These are phyloP conservation scores for Chaetodon trifascialis DNA, from an alignment of 2,113 vertebrate genomes.

Conservation along the genomic window DNA sequence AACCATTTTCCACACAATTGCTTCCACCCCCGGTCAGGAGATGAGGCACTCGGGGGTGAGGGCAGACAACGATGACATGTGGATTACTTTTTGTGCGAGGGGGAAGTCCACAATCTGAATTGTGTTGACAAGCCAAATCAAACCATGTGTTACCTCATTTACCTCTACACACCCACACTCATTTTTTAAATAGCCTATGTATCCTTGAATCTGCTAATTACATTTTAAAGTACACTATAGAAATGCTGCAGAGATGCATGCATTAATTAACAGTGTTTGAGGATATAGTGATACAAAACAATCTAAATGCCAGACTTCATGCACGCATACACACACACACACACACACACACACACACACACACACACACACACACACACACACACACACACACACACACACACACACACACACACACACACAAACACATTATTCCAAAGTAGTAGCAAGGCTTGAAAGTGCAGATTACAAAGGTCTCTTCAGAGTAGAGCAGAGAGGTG, in stretches of 20 bases:
- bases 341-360: constrained; percentile 9
- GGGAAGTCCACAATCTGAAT: too few species aligned
- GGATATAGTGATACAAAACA: background rate
- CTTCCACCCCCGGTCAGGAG: constrained; percentile 57
- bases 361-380: background rate
- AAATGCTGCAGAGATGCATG: background rate
- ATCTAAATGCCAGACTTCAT: background rate
- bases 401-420: background rate
- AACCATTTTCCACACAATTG: constrained; percentile 78
- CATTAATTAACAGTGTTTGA: background rate
- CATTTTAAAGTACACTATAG: background rate
- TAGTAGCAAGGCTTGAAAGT: constrained; percentile 41
- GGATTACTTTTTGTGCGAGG: constrained; percentile 24
- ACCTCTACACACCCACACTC: background rate
- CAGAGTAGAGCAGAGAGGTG: constrained; percentile 47
- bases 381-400: constrained; percentile 1
- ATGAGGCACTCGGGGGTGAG: constrained; percentile 12
- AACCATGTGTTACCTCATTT: too few species aligned
- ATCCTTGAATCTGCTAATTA: constrained; percentile 6
- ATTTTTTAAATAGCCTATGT: background rate
- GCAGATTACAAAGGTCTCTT: constrained; percentile 61
- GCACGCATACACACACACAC: background rate
- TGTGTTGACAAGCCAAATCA: background rate
- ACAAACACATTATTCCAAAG: constrained; percentile 43
- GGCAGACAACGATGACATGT: constrained; percentile 13